Evolutionary conservation across 2,113 vertebrate genomes (phyloP), one percentile per base, ranked within the genome.

Genomic region (Sorex fumeus): DNA sequence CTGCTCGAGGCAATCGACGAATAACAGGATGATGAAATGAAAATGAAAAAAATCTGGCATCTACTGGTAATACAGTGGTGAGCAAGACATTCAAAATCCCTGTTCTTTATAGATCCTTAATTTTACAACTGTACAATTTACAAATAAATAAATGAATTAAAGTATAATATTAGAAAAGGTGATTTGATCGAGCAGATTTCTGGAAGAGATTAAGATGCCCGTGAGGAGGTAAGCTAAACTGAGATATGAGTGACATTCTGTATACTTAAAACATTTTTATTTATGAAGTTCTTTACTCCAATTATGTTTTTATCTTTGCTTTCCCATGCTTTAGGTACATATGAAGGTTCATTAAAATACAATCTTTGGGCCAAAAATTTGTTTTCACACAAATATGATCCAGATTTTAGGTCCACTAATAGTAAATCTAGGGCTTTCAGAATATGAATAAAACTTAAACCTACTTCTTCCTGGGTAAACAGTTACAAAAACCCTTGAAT

Each of bases 201-300:
- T 60, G 21, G 45, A 47, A 47, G 45, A 47, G 45, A 11, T 47
- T 47, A 47, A 47, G 45, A 74, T 50, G 70, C 23, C 34, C 83
- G 25, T 84, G 53, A 96, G 74, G 66, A 83, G 45, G 28, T 69
- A 88, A 76, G 69, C 83, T 45, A 19, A 62, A 15, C 30, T 34
- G 69, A 82, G 43, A 87, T 4, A 25, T 78, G 30, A 84, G 64
- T 74, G 25, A 76, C 23, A 83, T n/a, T 64, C 36, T 82, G 72
- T 83, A 34, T 45, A 72, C 34, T 82, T 93, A 6, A 77, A 8
- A 81, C 71, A 8, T 67, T 79, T 67, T 8, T 86, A 62, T 80
- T 23, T 92, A 19, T 81, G 34, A 81, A 78, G n/a, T 93, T 74
- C 90, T 95, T 91, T 50, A 50, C 47, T 50, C 47, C 47, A 50